phyloP scores from a whole-genome alignment of 2,113 vertebrate genomes.

The Malurus melanocephalus region DNA sequence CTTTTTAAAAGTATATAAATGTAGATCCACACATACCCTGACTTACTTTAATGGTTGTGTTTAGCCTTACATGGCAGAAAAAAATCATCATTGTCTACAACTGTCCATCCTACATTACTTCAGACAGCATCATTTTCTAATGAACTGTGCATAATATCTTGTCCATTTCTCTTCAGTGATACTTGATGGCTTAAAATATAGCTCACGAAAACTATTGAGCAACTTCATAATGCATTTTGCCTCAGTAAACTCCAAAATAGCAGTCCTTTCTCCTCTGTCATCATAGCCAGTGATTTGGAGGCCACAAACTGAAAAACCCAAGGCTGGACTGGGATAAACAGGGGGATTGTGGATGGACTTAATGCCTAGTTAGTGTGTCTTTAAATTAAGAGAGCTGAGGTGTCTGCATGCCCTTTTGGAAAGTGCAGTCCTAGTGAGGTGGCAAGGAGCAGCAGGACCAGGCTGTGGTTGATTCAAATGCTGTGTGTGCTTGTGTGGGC shows the following conservation, averaged over 20 bases:
- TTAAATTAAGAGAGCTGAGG: background rate
- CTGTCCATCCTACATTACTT: background rate
- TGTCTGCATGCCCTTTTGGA: background rate
- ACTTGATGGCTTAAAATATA: background rate
- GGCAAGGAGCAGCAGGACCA: background rate
- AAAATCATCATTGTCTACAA: background rate
- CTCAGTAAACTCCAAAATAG: background rate
- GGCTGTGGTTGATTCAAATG: background rate
- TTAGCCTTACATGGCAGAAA: background rate
- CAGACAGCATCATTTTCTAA: background rate
- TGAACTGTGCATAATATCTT: background rate
- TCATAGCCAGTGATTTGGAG: background rate
- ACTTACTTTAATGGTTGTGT: background rate
- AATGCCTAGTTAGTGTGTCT: background rate
- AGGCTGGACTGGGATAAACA: background rate
- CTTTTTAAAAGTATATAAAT: background rate
- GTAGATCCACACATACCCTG: background rate
- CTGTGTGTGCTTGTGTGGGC: background rate
- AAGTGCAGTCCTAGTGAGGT: background rate
- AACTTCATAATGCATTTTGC: background rate
- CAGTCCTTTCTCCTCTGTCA: background rate
- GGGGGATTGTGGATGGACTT: background rate
- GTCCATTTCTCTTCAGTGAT: background rate
- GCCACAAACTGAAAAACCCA: background rate
- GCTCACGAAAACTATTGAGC: background rate